These are phyloP conservation scores for Sarotherodon lohbergeri DNA, from an alignment of 2,113 vertebrate species.

Conservation along the genomic window DNA sequence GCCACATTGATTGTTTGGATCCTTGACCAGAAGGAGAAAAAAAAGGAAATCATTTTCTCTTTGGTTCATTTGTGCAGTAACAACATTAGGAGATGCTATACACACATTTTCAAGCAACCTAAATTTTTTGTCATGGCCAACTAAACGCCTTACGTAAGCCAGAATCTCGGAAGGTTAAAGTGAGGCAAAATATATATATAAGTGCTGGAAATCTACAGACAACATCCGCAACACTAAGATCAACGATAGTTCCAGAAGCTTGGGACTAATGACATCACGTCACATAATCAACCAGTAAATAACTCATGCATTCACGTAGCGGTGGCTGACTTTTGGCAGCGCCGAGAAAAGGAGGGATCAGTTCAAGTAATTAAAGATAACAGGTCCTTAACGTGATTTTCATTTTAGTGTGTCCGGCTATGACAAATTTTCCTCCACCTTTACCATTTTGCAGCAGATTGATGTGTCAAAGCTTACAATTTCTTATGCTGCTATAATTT, in stretches of 20 bases:
- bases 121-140: background rate
- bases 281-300: background rate
- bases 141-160: background rate
- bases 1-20: background rate
- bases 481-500: background rate
- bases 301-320: background rate
- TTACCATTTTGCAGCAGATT: background rate
- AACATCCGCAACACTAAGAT: background rate
- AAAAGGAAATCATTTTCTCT: background rate
- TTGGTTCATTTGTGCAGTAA: background rate
- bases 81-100: background rate
- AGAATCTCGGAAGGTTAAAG: background rate
- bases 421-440: background rate
- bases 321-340: background rate
- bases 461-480: background rate
- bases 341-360: background rate
- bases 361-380: background rate
- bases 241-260: background rate
- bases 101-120: background rate
- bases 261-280: background rate
- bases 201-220: background rate
- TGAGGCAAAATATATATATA: background rate
- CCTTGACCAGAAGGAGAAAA: background rate
- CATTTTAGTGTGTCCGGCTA: background rate
- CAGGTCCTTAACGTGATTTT: background rate